phyloP scores from a whole-genome alignment of 1,140 invertebrate species.

The Theocolax elegans region DNA sequence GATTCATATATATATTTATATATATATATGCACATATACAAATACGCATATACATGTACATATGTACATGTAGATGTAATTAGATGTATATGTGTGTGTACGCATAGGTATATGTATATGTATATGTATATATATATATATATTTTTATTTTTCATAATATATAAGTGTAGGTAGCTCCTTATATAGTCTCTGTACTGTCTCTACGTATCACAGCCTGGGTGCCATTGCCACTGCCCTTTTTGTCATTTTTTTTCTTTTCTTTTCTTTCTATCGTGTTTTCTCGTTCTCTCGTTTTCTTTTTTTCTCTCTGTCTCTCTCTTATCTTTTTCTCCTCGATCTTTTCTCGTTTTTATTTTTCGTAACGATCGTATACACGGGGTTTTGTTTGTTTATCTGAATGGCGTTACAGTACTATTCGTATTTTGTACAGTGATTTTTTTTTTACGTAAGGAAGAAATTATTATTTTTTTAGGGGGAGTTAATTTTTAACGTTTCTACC shows the following conservation, averaged over 20 bases:
- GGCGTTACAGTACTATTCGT: too few relatives aligned
- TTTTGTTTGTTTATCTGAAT: too few relatives aligned
- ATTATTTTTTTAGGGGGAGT: too few relatives aligned
- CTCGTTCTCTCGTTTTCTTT: conserved; percentile 7
- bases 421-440: too few relatives aligned
- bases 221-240: conserved; percentile 65
- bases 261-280: neutral
- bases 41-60: neutral
- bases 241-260: neutral
- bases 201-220: conserved; percentile 69
- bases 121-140: conserved; percentile 27
- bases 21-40: neutral
- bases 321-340: neutral
- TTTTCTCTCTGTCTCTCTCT: conserved; percentile 6
- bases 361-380: too few relatives aligned
- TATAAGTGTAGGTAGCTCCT: conserved; percentile 64
- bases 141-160: conserved; percentile 47
- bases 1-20: conserved; percentile 14
- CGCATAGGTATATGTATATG: conserved; percentile 26
- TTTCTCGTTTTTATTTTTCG: neutral
- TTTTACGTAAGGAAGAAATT: too few relatives aligned
- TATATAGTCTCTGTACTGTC: conserved; percentile 68
- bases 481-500: too few relatives aligned
- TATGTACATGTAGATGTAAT: neutral
- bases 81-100: conserved; percentile 42